phyloP scores from a whole-genome alignment of 2,113 vertebrate genomes.

The Mesocricetus auratus region DNA sequence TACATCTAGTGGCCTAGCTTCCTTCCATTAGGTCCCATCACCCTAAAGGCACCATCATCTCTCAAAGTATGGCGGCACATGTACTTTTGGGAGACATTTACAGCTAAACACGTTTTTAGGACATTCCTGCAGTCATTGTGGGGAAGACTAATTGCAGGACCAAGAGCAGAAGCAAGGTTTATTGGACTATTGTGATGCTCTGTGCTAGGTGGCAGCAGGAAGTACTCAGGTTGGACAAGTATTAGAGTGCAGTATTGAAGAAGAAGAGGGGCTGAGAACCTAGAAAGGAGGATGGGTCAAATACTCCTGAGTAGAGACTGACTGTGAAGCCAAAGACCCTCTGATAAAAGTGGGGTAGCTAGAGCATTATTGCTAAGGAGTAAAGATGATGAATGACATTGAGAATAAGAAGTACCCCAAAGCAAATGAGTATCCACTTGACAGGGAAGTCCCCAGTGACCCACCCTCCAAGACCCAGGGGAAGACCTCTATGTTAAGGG shows the following conservation, averaged over 20 bases:
- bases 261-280: constrained; percentile 14
- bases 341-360: background rate
- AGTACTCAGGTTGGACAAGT: background rate
- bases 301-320: background rate
- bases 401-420: background rate
- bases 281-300: background rate
- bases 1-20: background rate
- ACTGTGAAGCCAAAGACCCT: background rate
- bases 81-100: background rate
- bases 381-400: background rate
- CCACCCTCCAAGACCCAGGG: background rate
- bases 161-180: background rate
- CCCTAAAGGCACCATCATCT: background rate
- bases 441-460: background rate
- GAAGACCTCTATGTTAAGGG: background rate
- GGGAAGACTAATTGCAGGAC: background rate
- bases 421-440: background rate
- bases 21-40: background rate
- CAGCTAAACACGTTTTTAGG: background rate
- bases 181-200: background rate
- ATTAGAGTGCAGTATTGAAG: background rate
- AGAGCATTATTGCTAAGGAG: background rate
- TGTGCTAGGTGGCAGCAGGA: background rate
- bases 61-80: background rate
- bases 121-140: background rate